Base-by-base conservation (phyloP, 2,113 vertebrate genomes). In the Drymodes brunneopygia region DNA sequence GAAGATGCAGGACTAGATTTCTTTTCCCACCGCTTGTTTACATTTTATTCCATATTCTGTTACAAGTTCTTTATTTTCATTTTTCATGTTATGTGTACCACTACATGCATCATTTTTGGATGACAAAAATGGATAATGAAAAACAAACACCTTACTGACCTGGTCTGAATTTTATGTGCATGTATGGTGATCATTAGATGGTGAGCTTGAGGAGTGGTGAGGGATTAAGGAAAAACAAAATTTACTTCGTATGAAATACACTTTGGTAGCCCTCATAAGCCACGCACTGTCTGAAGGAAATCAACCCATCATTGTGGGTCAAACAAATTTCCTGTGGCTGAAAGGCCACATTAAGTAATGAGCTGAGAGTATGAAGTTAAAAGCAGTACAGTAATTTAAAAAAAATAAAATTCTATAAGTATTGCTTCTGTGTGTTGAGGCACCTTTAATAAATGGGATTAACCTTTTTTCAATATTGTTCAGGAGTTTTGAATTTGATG, bases 11-110 rank as follows among this genome's bases (percentile, higher is more conserved):
- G 9, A 16, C 23, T 11, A 54, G 13, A 22, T 3, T 28, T 47
- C 4, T n/a, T 29, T 11, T 4, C 3, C 28, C 6, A 10, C 11
- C 8, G 1, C 7, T 48, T 28, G 5, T n/a, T 81, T 61, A 17
- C 7, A 31, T 50, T 56, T n/a, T 67, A 25, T 64, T 95, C 17
- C 12, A 15, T 44, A 31, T 64, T 60, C 20, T 67, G 5, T 54
- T 74, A 3, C 9, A 67, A 61, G 24, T 8, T 75, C 15, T 74
- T 50, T 27, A 24, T 81, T 82, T 60, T 85, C 6, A 10, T 45
- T 91, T 80, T 66, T 66, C 6, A 8, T 28, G 5, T 12, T 48
- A 6, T 14, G 2, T 2, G 1, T 42, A 6, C 4, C 19, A 6
- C 9, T 21, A 7, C 7, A 7, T 12, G 2, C 14, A 42, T 54